These are phyloP conservation scores for Eumeta japonica DNA, from an alignment of 1,140 invertebrate genomes.

Conservation along the genomic window DNA sequence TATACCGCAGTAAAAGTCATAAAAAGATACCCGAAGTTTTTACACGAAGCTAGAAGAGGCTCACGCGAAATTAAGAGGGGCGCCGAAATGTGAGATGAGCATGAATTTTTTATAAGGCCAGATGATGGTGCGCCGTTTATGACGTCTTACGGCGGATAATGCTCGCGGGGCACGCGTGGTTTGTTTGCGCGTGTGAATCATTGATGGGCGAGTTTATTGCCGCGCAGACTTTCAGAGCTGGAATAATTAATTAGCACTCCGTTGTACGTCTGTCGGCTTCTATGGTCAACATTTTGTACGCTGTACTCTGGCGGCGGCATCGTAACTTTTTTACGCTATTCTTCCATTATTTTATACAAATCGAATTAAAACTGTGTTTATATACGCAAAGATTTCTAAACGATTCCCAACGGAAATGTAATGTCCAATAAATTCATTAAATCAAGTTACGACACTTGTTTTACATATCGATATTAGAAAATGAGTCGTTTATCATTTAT, in stretches of 20 bases:
- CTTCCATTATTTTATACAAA: too few species aligned
- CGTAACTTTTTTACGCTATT: too few species aligned
- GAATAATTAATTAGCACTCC: slow-evolving; percentile 55
- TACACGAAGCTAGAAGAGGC: slow-evolving; percentile 52
- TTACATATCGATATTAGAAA: too few species aligned
- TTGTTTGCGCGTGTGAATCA: slow-evolving; percentile 41
- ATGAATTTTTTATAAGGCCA: slow-evolving; percentile 57
- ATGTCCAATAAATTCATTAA: too few species aligned
- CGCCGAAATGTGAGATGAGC: slow-evolving; percentile 56
- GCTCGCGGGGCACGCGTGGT: slow-evolving; percentile 39
- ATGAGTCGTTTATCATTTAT: too few species aligned
- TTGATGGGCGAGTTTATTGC: slow-evolving; percentile 46
- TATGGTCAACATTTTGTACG: not conserved
- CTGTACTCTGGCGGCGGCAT: too few species aligned
- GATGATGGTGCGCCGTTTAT: slow-evolving; percentile 55
- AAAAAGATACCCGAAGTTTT: slow-evolving; percentile 58
- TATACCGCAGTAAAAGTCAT: slow-evolving; percentile 58
- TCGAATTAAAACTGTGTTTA: too few species aligned
- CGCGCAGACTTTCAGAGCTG: too few species aligned
- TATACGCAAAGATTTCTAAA: too few species aligned
- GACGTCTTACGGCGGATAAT: slow-evolving; percentile 54
- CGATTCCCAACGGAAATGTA: too few species aligned
- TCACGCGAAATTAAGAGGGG: slow-evolving; percentile 57
- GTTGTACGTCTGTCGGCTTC: not conserved
- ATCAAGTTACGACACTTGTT: too few species aligned